These are phyloP conservation scores for Gracilinanus agilis DNA, from an alignment of 2,113 vertebrate species.

Conservation along the genomic window DNA sequence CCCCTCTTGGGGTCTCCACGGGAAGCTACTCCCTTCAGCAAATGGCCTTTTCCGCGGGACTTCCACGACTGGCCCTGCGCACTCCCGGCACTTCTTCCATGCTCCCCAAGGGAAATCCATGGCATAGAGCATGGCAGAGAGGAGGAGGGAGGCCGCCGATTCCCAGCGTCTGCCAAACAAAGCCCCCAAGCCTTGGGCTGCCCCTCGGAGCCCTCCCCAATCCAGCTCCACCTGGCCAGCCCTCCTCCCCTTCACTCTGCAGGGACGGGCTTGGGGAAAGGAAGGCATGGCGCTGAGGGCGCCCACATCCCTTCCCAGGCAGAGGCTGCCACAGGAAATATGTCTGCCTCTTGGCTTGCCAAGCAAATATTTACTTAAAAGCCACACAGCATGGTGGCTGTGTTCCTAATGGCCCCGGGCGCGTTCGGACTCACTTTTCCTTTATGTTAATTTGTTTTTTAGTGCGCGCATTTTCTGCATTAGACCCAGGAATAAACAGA, in stretches of 20 bases:
- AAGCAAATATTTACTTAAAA: constrained; percentile 77
- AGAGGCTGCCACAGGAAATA: constrained; percentile 55
- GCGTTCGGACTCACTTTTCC: constrained; percentile 72
- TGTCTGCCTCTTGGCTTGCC: constrained; percentile 71
- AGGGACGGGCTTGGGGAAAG: constrained; percentile 20
- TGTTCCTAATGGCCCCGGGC: constrained; percentile 65
- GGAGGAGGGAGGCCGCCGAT: neutral
- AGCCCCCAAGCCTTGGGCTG: neutral
- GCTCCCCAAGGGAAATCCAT: neutral
- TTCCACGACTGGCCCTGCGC: neutral
- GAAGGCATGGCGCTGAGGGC: constrained; percentile 22
- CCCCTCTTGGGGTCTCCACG: neutral
- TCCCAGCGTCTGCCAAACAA: neutral
- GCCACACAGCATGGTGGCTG: constrained; percentile 63
- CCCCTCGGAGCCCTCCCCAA: neutral
- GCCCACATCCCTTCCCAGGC: constrained; percentile 14
- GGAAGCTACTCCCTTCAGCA: neutral
- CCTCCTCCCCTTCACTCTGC: neutral
- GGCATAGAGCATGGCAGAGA: neutral
- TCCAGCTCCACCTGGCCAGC: no score
- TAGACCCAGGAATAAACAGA: constrained; percentile 72
- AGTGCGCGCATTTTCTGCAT: constrained; percentile 70
- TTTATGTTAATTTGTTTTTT: constrained; percentile 78
- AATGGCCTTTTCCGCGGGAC: no score
- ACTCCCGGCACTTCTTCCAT: neutral